Evolutionary conservation across 1,140 invertebrate genomes (phyloP).

Genomic region (Brachionus rotundiformis): DNA sequence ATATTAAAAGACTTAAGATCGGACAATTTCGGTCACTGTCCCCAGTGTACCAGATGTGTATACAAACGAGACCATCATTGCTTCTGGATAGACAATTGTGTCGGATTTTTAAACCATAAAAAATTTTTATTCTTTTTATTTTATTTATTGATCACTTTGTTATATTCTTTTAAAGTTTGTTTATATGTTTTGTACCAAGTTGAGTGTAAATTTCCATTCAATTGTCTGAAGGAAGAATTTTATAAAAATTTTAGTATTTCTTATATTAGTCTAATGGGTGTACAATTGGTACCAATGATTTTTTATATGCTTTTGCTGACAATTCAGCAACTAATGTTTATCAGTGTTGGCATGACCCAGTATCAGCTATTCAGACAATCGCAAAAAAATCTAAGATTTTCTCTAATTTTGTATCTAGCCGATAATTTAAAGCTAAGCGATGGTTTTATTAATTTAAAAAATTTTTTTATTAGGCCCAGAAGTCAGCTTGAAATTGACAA

Average conservation of each 20-base stretch:
- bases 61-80: constrained; percentile 49
- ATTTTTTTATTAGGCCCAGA: constrained; percentile 12
- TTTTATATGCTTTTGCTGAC: not conserved
- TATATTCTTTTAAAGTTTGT: not conserved
- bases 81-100: constrained; percentile 51
- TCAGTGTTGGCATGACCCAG: constrained; percentile 33
- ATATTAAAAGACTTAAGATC: not conserved
- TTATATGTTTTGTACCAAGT: not conserved
- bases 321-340: constrained; percentile 24
- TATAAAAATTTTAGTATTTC: constrained; percentile 21
- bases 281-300: constrained; percentile 39
- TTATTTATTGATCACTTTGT: constrained; percentile 9
- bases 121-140: constrained; percentile 27
- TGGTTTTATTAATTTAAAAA: constrained; percentile 10
- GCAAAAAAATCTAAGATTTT: constrained; percentile 39
- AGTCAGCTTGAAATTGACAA: not conserved
- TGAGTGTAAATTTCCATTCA: constrained; percentile 13
- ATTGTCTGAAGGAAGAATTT: not conserved
- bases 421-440: not conserved
- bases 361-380: constrained; percentile 31
- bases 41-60: constrained; percentile 14
- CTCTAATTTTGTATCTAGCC: not conserved
- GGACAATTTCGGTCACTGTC: constrained; percentile 31
- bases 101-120: constrained; percentile 49
- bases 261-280: not conserved